These are phyloP conservation scores for Euura saliciscinereae DNA, from an alignment of 1,140 invertebrate species.

Conservation along the genomic window DNA sequence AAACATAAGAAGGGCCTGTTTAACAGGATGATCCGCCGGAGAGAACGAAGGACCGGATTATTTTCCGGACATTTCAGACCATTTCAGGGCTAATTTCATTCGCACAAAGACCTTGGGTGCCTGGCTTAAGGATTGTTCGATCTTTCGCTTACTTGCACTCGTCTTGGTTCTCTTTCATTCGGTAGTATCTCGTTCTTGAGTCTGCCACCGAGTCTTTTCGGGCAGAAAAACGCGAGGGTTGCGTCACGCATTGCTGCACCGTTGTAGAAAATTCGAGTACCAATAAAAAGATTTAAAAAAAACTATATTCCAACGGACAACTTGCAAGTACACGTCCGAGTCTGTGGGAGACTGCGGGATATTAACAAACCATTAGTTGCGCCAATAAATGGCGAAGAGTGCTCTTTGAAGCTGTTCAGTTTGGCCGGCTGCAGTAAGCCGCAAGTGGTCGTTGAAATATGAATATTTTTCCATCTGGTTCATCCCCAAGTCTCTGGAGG, in stretches of 20 bases:
- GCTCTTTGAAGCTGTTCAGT: neutral
- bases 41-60: slow-evolving; percentile 29
- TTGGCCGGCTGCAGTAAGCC: neutral
- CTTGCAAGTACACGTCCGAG: no score
- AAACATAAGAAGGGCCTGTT: slow-evolving; percentile 42
- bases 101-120: slow-evolving; percentile 33
- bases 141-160: neutral
- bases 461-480: neutral
- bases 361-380: slow-evolving; percentile 3
- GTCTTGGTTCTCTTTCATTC: neutral
- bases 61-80: slow-evolving; percentile 32
- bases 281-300: no score
- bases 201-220: neutral
- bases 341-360: neutral
- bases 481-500: neutral
- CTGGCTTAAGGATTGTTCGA: neutral
- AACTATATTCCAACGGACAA: no score
- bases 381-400: neutral
- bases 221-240: no score
- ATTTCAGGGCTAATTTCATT: slow-evolving; percentile 51
- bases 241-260: no score
- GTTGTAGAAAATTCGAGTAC: no score
- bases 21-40: slow-evolving; percentile 44
- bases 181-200: neutral
- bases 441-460: neutral